These are phyloP conservation scores for Piaya cayana DNA, from an alignment of 2,113 vertebrate species.

Conservation along the genomic window DNA sequence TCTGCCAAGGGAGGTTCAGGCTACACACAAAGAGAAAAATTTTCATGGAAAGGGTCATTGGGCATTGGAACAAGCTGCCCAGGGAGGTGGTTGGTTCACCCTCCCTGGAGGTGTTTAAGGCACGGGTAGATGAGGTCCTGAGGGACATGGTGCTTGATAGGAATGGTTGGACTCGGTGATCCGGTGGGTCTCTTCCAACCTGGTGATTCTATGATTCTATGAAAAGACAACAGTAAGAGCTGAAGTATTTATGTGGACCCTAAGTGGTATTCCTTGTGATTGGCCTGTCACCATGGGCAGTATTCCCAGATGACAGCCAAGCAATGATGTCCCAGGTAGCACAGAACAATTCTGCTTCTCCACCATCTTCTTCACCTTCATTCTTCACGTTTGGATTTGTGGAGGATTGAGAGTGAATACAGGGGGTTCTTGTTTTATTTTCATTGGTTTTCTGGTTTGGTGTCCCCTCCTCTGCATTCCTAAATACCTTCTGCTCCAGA, in stretches of 20 bases:
- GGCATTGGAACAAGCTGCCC: too few species aligned
- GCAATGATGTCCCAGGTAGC: background rate
- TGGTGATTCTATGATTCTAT: too few species aligned
- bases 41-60: too few species aligned
- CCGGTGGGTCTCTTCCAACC: too few species aligned
- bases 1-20: too few species aligned
- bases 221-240: background rate
- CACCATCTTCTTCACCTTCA: background rate
- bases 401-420: background rate
- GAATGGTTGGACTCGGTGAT: too few species aligned
- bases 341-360: background rate
- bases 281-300: background rate
- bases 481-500: background rate
- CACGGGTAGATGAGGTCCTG: too few species aligned
- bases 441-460: background rate
- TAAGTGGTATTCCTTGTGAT: background rate
- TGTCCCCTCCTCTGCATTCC: background rate
- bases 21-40: too few species aligned
- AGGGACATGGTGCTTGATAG: too few species aligned
- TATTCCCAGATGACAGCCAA: background rate
- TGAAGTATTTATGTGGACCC: background rate
- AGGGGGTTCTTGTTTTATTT: background rate
- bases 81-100: too few species aligned
- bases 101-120: too few species aligned
- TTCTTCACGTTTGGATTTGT: background rate